Evolutionary conservation across 2,797 vertebrate species (phyloP), one percentile per base, ranked within the genome.

Genomic region (Setipinna tenuifilis): DNA sequence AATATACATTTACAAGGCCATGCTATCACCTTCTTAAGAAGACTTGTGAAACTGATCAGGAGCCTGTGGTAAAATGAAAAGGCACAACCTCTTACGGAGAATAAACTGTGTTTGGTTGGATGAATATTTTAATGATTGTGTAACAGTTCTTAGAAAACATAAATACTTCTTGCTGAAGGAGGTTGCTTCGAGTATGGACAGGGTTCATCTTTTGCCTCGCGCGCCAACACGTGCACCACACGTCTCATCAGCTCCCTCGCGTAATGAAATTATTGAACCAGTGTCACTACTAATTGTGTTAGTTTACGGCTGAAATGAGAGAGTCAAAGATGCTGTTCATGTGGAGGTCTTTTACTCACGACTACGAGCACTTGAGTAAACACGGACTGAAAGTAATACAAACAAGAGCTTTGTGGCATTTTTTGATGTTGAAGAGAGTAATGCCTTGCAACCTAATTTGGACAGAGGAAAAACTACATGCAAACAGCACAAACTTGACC

Each of bases 401-500:
- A 35, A 35, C 68, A 75, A 75, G 11, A 28, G 12, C 3, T 71
- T 71, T 71, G 65, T 4, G 25, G 2, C 28, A 28, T 11, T 16
- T 10, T 31, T 28, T 65, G 28, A 35, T 17, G 68, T 6, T n/a
- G 31, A 78, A 19, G 7, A 41, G 17, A 78, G 61, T 25, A 11
- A 9, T 21, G 35, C 6, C 0, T 9, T 10, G 16, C 19, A 44
- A 6, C 35, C 44, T 1, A 19, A 9, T 44, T 44, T 19, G 17
- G 71, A 44, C 71, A 6, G 31, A 75, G 28, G 31, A 78, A 19
- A 78, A 44, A 11, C 17, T 4, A 59, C 71, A 78, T 11, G 35
- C 19, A 78, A 41, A 78, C 9, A 78, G 19, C 19, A 31, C 65
- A 44, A 78, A 78, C 31, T 78, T 78, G 71, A 78, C 71, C 31